phyloP scores from a whole-genome alignment of 2,113 vertebrate genomes.

The Dasyurus viverrinus region DNA sequence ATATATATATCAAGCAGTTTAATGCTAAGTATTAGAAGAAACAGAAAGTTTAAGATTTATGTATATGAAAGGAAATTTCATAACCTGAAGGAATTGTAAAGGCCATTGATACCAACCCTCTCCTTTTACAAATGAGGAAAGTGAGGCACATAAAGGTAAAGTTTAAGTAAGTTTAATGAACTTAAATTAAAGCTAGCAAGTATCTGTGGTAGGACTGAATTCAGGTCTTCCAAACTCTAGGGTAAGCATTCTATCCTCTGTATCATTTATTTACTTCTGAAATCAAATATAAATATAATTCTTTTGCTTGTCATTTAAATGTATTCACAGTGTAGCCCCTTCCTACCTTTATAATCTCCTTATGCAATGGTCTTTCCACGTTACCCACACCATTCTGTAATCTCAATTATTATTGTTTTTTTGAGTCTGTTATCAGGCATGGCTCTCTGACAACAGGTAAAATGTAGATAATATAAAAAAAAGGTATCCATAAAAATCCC shows the following conservation, averaged over 20 bases:
- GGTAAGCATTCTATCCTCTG: neutral
- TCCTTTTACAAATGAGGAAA: neutral
- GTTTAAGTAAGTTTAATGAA: too few relatives aligned
- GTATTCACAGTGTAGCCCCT: neutral
- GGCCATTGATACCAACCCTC: neutral
- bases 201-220: neutral
- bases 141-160: neutral
- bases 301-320: neutral
- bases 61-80: too few relatives aligned
- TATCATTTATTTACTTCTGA: neutral
- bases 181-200: neutral
- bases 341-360: neutral
- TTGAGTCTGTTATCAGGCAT: neutral
- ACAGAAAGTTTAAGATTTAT: neutral
- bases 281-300: neutral
- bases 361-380: neutral
- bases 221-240: neutral
- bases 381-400: neutral
- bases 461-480: neutral
- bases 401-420: neutral
- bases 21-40: neutral
- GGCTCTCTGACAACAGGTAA: neutral
- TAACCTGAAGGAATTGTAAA: neutral
- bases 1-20: neutral
- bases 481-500: neutral